phyloP scores from a whole-genome alignment of 1,140 invertebrate species.

The Sinonovacula constricta region DNA sequence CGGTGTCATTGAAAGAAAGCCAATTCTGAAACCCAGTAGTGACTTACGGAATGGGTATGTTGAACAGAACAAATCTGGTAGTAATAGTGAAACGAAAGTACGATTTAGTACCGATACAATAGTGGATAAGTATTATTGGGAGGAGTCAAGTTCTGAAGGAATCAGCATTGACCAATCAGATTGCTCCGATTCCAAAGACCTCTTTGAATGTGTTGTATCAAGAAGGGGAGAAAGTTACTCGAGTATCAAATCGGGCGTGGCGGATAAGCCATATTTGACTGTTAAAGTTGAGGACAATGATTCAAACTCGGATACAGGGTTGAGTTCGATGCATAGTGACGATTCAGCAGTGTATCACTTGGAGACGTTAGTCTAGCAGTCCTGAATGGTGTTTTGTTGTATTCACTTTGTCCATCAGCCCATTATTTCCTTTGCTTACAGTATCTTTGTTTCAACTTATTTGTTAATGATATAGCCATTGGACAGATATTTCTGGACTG shows the following conservation, averaged over 20 bases:
- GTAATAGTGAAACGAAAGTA: constrained; percentile 43
- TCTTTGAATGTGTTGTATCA: constrained; percentile 40
- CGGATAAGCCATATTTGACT: constrained; percentile 82
- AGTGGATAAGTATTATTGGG: constrained; percentile 49
- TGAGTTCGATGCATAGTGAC: constrained; percentile 69
- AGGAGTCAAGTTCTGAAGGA: constrained; percentile 55
- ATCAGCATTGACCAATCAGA: constrained; percentile 54
- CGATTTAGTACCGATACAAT: constrained; percentile 44
- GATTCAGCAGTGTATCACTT: constrained; percentile 52
- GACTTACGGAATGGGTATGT: constrained; percentile 32
- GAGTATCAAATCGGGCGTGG: constrained; percentile 17
- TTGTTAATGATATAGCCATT: too few species aligned
- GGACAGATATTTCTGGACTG: too few species aligned
- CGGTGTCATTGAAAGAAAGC: constrained; percentile 33
- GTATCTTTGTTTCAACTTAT: too few species aligned
- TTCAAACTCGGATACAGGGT: constrained; percentile 82
- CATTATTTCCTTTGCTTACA: too few species aligned
- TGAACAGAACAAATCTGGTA: not conserved
- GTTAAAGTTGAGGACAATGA: constrained; percentile 79
- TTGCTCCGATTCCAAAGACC: constrained; percentile 44
- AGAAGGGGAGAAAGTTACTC: constrained; percentile 16
- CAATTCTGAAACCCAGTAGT: constrained; percentile 36
- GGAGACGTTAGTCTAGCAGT: constrained; percentile 48
- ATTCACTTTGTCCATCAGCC: too few species aligned
- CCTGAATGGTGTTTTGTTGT: too few species aligned